Evolutionary conservation across 2,888 invertebrate species (phyloP).

Genomic region (Trissonchulus sp.): DNA sequence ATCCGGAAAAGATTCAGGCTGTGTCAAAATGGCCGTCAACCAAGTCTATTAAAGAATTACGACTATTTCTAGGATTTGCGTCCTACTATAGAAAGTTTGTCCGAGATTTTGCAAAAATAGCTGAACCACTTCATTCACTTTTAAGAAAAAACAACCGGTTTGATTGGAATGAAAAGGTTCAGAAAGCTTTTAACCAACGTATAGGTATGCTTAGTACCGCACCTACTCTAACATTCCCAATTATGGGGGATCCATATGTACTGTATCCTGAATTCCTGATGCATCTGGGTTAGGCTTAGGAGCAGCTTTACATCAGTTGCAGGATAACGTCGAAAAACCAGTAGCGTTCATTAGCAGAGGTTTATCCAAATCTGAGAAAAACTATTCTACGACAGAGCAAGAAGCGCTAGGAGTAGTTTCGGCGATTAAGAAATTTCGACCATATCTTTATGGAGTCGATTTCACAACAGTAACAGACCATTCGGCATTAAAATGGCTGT

Average conservation of each 20-base stretch:
- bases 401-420: no score
- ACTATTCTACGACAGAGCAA: no score
- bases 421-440: no score
- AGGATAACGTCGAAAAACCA: no score
- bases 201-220: slow-evolving; percentile 27
- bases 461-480: no score
- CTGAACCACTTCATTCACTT: slow-evolving; percentile 36
- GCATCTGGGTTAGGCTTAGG: no score
- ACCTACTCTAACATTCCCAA: slow-evolving; percentile 38
- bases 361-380: no score
- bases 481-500: slow-evolving; percentile 31
- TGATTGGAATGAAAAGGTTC: slow-evolving; percentile 32
- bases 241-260: no score
- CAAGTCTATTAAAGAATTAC: slow-evolving; percentile 32
- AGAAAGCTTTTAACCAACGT: slow-evolving; percentile 33
- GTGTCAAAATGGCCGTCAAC: slow-evolving; percentile 36
- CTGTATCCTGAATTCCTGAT: no score
- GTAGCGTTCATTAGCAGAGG: no score
- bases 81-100: slow-evolving; percentile 35
- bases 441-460: no score
- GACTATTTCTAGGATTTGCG: slow-evolving; percentile 38
- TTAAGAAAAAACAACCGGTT: slow-evolving; percentile 37
- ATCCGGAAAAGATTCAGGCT: slow-evolving; percentile 30
- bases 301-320: no score
- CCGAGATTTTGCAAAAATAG: slow-evolving; percentile 36